Base-by-base conservation (phyloP, 2,797 vertebrate species). In the Phataginus tetradactyla region DNA sequence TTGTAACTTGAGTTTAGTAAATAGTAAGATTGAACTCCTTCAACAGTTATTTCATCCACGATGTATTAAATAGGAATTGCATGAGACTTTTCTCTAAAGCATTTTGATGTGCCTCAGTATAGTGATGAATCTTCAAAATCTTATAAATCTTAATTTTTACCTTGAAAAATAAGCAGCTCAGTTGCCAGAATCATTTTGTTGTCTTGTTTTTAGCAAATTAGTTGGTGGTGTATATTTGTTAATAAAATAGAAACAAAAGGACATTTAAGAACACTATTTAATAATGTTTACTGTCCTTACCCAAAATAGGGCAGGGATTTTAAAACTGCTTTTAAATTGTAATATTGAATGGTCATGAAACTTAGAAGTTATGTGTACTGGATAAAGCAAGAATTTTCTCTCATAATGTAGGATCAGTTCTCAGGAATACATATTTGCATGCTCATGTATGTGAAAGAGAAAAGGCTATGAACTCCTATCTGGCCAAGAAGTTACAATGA, bases 211-310 rank as follows among this genome's bases (percentile, higher is more conserved):
- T 51, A 87, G 32, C 45, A 91, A 91, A 90, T 37, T 78, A 42
- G 59, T 88, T 45, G 86, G 93, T 95, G 81, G 29, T 5, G 37
- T 93, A 66, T 9, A 80, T 61, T 79, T 94, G 21, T 51, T 90
- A 77, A 69, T 89, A 86, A 95, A 95, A 71, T 63, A 25, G 42
- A 93, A 83, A 78, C 55, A 55, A 69, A 86, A 68, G 53, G 7
- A 81, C 29, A 85, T 63, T 88, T 91, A n/a, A 81, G 37, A 95
- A 81, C 91, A 63, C 2, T 83, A 3, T 32, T 74, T 72, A 91
- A 78, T 53, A 75, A 57, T 72, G 20, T 80, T 91, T 66, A 86
- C 20, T 90, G 74, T 45, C 3, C 32, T 64, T 51, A 89, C 39
- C 45, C 92, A 14, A 86, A 94, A 69, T 51, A 63, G 74, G 14